Evolutionary conservation across 1,140 invertebrate species (phyloP).

Genomic region (Papilio aristodemus): DNA sequence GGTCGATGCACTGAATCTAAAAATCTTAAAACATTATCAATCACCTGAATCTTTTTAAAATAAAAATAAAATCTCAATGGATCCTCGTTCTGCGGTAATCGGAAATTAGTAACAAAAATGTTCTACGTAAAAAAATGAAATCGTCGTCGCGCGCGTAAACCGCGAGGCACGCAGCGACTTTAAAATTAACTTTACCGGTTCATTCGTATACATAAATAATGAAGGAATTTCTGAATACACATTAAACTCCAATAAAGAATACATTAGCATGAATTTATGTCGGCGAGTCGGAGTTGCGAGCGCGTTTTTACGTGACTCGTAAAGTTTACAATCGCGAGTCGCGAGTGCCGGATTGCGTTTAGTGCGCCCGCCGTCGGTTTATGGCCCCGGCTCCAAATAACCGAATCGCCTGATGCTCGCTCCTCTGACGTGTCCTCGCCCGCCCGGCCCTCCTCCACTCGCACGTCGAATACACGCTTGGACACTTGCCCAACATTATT

Average conservation of each 20-base stretch:
- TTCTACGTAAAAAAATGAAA: slow-evolving; percentile 54
- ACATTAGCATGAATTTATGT: slow-evolving; percentile 81
- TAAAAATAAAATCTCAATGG: too few relatives aligned
- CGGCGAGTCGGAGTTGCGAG: slow-evolving; percentile 75
- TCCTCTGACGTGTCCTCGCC: slow-evolving; percentile 48
- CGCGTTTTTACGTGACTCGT: slow-evolving; percentile 80
- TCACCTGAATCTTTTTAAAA: slow-evolving; percentile 35
- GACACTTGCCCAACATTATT: slow-evolving; percentile 24
- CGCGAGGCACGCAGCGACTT: slow-evolving; percentile 68
- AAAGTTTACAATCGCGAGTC: slow-evolving; percentile 79
- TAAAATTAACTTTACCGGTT: slow-evolving; percentile 79
- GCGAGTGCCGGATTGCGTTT: slow-evolving; percentile 79
- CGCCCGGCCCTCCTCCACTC: slow-evolving; percentile 32
- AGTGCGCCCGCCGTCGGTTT: slow-evolving; percentile 76
- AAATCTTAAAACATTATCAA: background rate
- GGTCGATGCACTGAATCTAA: background rate
- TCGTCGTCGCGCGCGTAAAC: slow-evolving; percentile 61
- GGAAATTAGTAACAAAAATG: slow-evolving; percentile 53
- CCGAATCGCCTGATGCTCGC: slow-evolving; percentile 70
- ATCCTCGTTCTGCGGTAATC: slow-evolving; percentile 52
- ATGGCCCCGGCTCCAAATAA: slow-evolving; percentile 77
- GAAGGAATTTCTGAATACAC: slow-evolving; percentile 79
- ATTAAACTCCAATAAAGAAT: slow-evolving; percentile 81
- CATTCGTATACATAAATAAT: slow-evolving; percentile 80
- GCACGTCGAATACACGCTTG: slow-evolving; percentile 24